phyloP scores from a whole-genome alignment of 2,888 invertebrate species.

The Nebria salina region DNA sequence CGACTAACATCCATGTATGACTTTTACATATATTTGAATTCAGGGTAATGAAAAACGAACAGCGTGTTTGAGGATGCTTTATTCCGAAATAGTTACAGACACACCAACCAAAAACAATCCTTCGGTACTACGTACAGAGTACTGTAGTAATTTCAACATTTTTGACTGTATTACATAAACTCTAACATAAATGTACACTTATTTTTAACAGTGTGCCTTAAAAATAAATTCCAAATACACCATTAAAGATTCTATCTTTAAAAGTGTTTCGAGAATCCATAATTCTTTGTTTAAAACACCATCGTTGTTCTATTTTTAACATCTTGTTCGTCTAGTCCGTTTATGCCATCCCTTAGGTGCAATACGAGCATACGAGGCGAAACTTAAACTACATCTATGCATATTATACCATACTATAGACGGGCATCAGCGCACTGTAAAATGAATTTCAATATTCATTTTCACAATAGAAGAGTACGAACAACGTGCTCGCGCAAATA shows the following conservation, averaged over 20 bases:
- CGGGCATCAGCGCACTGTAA: background rate
- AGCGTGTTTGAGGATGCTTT: no score
- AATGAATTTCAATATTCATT: conserved; percentile 19
- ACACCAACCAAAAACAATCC: no score
- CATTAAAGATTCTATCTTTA: background rate
- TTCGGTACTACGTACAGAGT: no score
- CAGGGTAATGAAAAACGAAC: no score
- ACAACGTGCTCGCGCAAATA: background rate
- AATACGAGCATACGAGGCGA: background rate
- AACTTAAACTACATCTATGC: background rate
- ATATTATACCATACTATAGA: background rate
- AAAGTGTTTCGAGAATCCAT: background rate
- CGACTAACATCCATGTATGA: no score
- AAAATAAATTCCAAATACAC: background rate
- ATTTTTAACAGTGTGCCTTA: background rate
- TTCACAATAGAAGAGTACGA: background rate
- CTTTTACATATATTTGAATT: no score
- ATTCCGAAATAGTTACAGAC: no score
- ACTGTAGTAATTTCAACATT: no score
- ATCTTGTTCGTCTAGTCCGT: background rate
- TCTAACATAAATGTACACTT: no score
- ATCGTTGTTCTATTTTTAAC: background rate
- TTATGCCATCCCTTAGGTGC: background rate
- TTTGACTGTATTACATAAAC: no score
- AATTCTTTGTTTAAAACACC: background rate